Conservation (phyloP, 2,888 invertebrate species). For the Danaus chrysippus region DNA sequence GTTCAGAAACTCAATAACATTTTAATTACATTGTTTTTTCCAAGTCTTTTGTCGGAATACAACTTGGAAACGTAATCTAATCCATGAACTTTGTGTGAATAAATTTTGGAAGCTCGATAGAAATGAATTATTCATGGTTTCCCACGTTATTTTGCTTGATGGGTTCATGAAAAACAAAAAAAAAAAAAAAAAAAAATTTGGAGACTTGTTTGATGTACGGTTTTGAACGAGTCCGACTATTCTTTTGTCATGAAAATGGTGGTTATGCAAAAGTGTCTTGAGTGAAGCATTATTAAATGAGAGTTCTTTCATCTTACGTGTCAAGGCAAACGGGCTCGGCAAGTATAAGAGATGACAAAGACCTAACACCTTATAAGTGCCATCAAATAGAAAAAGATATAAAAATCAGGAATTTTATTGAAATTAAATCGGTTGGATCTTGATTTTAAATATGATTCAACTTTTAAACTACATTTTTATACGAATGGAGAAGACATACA, state of each 20-base stretch:
- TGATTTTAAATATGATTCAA: no score
- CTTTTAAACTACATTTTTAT: no score
- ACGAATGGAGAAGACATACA: no score
- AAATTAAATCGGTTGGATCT: not conserved
- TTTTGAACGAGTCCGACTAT: not conserved
- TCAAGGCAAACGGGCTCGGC: not conserved
- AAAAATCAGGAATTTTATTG: not conserved
- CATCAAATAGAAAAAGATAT: not conserved
- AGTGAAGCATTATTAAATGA: not conserved
- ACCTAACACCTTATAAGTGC: not conserved
- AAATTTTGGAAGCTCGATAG: not conserved
- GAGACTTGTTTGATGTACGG: not conserved
- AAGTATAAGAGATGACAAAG: not conserved
- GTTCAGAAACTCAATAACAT: no score
- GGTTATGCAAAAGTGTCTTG: not conserved
- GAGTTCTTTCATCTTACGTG: not conserved
- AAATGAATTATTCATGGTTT: not conserved
- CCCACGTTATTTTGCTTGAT: no score
- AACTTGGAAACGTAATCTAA: not conserved
- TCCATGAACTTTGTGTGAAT: not conserved
- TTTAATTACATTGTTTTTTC: not conserved
- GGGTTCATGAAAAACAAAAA: no score
- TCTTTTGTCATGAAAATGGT: not conserved
- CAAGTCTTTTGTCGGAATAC: not conserved
- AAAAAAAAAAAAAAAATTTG: no score